phyloP scores from a whole-genome alignment of 2,797 vertebrate species.

The Melanotaenia pygmaea region DNA sequence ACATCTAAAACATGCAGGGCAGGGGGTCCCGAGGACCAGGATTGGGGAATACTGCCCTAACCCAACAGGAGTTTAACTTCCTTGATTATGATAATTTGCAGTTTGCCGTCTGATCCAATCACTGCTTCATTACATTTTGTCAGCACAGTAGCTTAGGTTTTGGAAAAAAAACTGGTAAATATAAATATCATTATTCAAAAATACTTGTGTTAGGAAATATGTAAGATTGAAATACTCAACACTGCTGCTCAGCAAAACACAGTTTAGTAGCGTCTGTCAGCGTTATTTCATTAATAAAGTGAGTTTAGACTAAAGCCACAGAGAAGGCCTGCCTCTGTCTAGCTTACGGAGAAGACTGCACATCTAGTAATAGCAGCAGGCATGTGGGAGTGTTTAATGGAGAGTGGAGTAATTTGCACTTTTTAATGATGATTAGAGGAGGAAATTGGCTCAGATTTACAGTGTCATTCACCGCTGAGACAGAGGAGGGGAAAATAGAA shows the following conservation, averaged over 20 bases:
- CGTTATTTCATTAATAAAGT: slow-evolving; percentile 39
- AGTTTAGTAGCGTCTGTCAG: slow-evolving; percentile 14
- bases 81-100: no score
- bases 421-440: slow-evolving; percentile 98
- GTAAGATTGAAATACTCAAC: slow-evolving; percentile 30
- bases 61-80: no score
- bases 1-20: no score
- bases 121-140: no score
- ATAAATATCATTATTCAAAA: slow-evolving; percentile 15
- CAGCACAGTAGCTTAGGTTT: not conserved
- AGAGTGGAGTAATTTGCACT: slow-evolving; percentile 88
- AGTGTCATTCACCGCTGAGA: slow-evolving; percentile 86
- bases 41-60: no score
- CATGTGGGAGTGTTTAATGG: slow-evolving; percentile 88
- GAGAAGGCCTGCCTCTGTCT: slow-evolving; percentile 31
- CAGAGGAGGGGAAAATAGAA: slow-evolving; percentile 85
- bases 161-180: no score
- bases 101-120: no score
- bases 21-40: no score
- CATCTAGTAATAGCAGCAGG: slow-evolving; percentile 69
- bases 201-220: not conserved
- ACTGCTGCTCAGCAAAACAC: slow-evolving; percentile 33
- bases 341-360: slow-evolving; percentile 49
- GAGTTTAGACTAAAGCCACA: slow-evolving; percentile 32
- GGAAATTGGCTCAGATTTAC: slow-evolving; percentile 99